Evolutionary conservation across 2,113 vertebrate genomes (phyloP).

Genomic region (Guaruba guarouba): DNA sequence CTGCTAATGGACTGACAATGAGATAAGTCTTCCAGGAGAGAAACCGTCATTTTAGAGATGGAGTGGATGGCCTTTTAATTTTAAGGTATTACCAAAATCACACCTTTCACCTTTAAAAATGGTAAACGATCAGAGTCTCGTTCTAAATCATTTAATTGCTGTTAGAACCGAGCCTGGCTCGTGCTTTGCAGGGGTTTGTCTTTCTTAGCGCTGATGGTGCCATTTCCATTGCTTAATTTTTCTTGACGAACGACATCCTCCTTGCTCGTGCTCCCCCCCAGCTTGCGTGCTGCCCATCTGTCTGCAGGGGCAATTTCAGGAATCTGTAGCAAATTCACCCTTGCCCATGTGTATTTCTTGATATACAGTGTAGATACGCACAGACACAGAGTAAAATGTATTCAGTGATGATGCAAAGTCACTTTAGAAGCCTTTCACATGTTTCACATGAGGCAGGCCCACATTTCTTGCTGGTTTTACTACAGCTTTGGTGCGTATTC

Average conservation of each 20-base stretch:
- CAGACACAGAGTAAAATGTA: background rate
- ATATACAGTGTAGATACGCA: background rate
- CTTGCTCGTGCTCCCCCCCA: background rate
- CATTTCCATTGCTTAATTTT: constrained; percentile 33
- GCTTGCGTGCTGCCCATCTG: background rate
- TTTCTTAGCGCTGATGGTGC: constrained; percentile 8
- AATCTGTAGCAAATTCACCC: background rate
- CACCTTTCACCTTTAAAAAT: constrained; percentile 68
- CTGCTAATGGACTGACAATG: constrained; percentile 63
- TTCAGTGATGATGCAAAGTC: accelerated
- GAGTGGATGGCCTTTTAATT: constrained; percentile 67
- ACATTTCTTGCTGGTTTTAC: background rate
- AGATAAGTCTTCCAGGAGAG: constrained; percentile 59
- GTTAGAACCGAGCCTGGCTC: background rate
- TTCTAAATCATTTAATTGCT: constrained; percentile 60
- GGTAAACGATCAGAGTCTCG: background rate
- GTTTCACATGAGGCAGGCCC: background rate
- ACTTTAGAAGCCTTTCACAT: background rate
- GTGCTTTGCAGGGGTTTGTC: constrained; percentile 10
- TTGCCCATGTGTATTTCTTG: background rate
- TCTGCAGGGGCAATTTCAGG: background rate
- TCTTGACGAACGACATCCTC: background rate
- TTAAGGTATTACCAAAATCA: constrained; percentile 63
- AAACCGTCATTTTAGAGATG: constrained; percentile 35
- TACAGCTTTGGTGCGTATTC: background rate